phyloP scores from a whole-genome alignment of 37 sponge, comb jelly and placozoan species.

The Chondrilla cf. caribensis region DNA sequence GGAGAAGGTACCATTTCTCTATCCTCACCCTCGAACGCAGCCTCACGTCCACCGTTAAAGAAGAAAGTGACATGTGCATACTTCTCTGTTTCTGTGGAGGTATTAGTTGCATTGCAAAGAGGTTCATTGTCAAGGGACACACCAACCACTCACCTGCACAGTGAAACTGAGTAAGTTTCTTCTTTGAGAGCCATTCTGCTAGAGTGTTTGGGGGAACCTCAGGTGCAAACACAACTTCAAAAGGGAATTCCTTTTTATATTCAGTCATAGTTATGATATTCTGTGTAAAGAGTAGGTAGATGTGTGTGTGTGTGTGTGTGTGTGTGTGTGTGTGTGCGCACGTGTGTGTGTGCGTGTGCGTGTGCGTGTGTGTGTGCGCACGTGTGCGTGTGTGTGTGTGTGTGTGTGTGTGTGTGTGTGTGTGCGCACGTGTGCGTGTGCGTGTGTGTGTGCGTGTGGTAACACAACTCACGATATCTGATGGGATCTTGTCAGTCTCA shows the following conservation, averaged over 20 bases:
- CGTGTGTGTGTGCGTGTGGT: background rate
- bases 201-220: constrained; percentile 69
- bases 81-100: constrained; percentile 89
- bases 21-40: constrained; percentile 73
- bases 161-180: constrained; percentile 80
- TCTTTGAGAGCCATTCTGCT: constrained; percentile 91
- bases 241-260: constrained; percentile 93
- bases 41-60: constrained; percentile 95
- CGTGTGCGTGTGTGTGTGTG: constrained; percentile 1
- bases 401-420: constrained; percentile 3
- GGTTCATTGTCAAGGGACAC: background rate
- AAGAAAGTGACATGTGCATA: constrained; percentile 99
- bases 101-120: background rate
- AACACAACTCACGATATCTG: constrained; percentile 33
- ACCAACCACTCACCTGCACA: constrained; percentile 70
- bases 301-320: background rate
- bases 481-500: constrained; percentile 56
- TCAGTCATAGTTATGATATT: constrained; percentile 81
- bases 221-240: constrained; percentile 80
- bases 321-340: constrained; percentile 24
- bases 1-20: constrained; percentile 93
- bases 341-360: constrained; percentile 24
- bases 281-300: constrained; percentile 6
- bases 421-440: too few species aligned
- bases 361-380: constrained; percentile 20